phyloP scores from a whole-genome alignment of 2,888 invertebrate genomes.

The Platycheirus rosarum region DNA sequence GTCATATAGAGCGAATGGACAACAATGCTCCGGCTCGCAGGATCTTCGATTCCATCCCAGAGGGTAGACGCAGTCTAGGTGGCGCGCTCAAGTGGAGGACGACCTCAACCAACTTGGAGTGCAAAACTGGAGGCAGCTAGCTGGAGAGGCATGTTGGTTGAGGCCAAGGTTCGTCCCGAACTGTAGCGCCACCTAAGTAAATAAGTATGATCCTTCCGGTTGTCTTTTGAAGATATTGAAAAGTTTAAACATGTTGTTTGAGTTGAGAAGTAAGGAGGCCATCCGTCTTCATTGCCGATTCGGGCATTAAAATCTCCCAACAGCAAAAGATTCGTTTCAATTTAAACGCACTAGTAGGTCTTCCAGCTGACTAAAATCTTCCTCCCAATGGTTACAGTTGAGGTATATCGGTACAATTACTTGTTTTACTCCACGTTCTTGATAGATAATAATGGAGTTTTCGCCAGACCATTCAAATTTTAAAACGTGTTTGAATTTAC shows the following conservation, averaged over 20 bases:
- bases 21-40: no score
- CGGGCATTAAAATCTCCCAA: constrained; percentile 9
- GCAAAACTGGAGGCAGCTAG: no score
- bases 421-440: neutral
- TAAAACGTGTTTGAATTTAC: neutral
- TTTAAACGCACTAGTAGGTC: neutral
- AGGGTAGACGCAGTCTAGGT: no score
- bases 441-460: neutral
- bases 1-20: no score
- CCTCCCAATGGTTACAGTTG: neutral
- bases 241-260: neutral
- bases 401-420: constrained; percentile 5
- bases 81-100: no score
- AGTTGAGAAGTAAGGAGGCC: neutral
- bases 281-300: neutral
- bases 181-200: no score
- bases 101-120: no score
- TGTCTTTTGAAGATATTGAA: no score
- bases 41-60: no score
- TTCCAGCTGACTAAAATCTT: constrained; percentile 1
- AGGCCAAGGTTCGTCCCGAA: no score
- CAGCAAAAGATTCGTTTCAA: neutral
- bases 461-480: neutral
- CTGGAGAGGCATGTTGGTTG: no score
- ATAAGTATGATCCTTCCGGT: no score